These are phyloP conservation scores for Leptarthrus brevirostris DNA, from an alignment of 2,888 invertebrate genomes.

Conservation along the genomic window DNA sequence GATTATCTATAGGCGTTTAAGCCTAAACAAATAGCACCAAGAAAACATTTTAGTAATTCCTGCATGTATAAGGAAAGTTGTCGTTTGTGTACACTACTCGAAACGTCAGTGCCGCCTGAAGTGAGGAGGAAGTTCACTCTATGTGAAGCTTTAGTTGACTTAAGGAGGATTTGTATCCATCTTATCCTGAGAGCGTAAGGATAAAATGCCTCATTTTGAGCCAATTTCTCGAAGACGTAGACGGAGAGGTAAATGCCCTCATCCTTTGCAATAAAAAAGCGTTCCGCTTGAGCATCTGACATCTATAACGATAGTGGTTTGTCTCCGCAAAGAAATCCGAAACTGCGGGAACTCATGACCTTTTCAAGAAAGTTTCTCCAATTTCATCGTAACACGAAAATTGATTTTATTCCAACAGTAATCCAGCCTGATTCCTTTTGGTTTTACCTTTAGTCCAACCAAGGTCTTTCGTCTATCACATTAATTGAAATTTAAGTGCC, in stretches of 20 bases:
- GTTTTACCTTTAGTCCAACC: no score
- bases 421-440: background rate
- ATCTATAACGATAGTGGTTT: no score
- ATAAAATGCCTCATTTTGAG: constrained; percentile 52
- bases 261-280: no score
- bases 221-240: constrained; percentile 16
- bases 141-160: constrained; percentile 51
- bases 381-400: background rate
- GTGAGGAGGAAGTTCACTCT: constrained; percentile 46
- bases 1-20: constrained; percentile 53
- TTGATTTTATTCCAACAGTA: background rate
- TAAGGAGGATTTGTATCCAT: constrained; percentile 53
- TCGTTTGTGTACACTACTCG: constrained; percentile 11
- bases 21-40: constrained; percentile 52
- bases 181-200: constrained; percentile 51
- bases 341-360: background rate
- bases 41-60: constrained; percentile 43
- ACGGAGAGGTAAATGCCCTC: no score
- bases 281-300: no score
- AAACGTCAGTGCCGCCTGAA: constrained; percentile 15
- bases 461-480: no score
- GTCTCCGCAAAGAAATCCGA: no score
- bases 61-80: background rate
- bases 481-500: no score
- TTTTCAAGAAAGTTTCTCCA: background rate